Conservation (phyloP, 2,797 vertebrate genomes). For the Podargus strigoides region DNA sequence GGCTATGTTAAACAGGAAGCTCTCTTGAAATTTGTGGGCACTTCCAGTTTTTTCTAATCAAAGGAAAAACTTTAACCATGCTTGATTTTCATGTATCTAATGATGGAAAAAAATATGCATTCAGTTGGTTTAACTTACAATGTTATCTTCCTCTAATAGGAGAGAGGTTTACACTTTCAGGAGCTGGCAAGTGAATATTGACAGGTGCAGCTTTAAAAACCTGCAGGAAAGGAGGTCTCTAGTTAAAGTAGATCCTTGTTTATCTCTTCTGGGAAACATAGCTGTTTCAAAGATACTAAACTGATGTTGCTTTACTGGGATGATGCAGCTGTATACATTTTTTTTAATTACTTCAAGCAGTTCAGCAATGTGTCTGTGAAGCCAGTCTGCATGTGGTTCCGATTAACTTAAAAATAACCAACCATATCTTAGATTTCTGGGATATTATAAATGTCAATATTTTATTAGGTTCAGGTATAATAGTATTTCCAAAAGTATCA, state of each 20-base stretch:
- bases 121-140: background rate
- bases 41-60: background rate
- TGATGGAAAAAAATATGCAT: background rate
- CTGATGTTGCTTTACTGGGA: background rate
- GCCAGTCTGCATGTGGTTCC: background rate
- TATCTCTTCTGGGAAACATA: background rate
- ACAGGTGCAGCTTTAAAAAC: background rate
- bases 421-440: background rate
- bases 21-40: background rate
- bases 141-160: background rate
- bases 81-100: background rate
- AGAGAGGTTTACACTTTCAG: background rate
- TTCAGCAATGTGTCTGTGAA: background rate
- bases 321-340: background rate
- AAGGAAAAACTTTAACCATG: background rate
- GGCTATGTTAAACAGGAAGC: background rate
- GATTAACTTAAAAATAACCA: background rate
- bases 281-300: background rate
- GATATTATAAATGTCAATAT: background rate
- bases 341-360: background rate
- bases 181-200: background rate
- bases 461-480: background rate
- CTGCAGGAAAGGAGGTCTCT: background rate
- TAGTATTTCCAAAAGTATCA: background rate
- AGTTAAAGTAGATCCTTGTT: background rate